A percentile compares a stretch with the other conserved stretches of the same genome.
Conservation (phyloP, 2,113 vertebrate genomes). For the Gallinago undulata region DNA sequence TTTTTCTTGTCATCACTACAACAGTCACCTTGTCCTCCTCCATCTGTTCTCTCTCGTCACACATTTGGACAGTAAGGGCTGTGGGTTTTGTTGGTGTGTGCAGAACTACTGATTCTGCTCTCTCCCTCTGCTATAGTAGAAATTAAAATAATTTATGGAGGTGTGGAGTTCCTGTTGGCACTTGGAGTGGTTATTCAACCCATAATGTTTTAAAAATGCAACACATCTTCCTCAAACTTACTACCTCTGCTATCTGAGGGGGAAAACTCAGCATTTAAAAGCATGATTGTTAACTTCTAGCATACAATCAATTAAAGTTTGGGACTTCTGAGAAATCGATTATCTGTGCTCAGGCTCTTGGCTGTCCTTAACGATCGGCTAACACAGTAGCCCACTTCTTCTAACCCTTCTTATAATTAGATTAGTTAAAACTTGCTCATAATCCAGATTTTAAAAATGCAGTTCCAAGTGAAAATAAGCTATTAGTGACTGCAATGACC, state of each 20-base stretch:
- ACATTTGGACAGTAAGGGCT: neutral
- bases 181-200: neutral
- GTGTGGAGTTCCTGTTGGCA: neutral
- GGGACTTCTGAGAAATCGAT: neutral
- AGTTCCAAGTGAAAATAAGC: fast-evolving
- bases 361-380: neutral
- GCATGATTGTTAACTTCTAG: neutral
- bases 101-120: neutral
- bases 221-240: neutral
- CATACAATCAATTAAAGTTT: neutral
- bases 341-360: neutral
- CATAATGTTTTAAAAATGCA: neutral
- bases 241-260: neutral
- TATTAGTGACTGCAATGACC: fast-evolving
- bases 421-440: neutral
- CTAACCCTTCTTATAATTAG: neutral
- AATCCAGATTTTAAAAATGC: neutral
- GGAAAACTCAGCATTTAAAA: neutral
- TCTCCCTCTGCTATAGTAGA: neutral
- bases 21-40: neutral
- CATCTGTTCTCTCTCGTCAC: neutral
- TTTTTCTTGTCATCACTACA: neutral
- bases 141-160: neutral
- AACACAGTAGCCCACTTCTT: neutral
- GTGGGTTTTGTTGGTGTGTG: neutral